These are phyloP conservation scores for Lycia hirtaria DNA, from an alignment of 2,888 invertebrate genomes.

Conservation along the genomic window DNA sequence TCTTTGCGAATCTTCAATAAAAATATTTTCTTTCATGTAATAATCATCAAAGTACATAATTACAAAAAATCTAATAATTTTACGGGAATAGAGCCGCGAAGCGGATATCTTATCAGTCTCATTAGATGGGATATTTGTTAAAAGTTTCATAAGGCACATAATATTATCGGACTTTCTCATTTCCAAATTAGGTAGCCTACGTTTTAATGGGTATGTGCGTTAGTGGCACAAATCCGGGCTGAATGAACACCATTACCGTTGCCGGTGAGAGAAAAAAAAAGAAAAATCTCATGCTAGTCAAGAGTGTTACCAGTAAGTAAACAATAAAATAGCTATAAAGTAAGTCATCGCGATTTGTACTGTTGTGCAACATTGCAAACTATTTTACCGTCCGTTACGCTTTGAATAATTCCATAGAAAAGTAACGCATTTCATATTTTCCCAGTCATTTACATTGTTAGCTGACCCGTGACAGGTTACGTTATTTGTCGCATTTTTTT, in stretches of 20 bases:
- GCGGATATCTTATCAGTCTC: constrained; percentile 12
- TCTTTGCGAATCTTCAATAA: neutral
- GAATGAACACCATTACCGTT: constrained; percentile 6
- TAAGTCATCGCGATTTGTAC: constrained; percentile 23
- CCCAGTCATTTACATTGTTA: constrained; percentile 61
- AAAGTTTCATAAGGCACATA: constrained; percentile 12
- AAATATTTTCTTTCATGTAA: neutral
- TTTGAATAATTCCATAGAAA: constrained; percentile 21
- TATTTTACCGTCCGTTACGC: constrained; percentile 14
- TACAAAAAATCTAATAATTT: constrained; percentile 1
- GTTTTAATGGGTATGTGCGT: constrained; percentile 1
- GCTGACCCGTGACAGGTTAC: constrained; percentile 64
- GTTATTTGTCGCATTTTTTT: constrained; percentile 47
- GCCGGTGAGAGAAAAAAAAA: constrained; percentile 7
- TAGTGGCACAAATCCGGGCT: constrained; percentile 21
- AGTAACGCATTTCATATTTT: constrained; percentile 40
- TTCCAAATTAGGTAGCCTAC: constrained; percentile 24
- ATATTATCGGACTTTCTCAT: constrained; percentile 7
- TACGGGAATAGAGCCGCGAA: constrained; percentile 3
- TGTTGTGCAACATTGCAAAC: constrained; percentile 28
- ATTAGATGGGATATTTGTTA: constrained; percentile 17
- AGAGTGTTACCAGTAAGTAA: constrained; percentile 15
- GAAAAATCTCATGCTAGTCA: constrained; percentile 20
- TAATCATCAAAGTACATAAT: constrained; percentile 10
- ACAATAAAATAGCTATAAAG: constrained; percentile 30